These are phyloP conservation scores for Harpagoxenus sublaevis DNA, from an alignment of 2,888 invertebrate species.

Conservation along the genomic window DNA sequence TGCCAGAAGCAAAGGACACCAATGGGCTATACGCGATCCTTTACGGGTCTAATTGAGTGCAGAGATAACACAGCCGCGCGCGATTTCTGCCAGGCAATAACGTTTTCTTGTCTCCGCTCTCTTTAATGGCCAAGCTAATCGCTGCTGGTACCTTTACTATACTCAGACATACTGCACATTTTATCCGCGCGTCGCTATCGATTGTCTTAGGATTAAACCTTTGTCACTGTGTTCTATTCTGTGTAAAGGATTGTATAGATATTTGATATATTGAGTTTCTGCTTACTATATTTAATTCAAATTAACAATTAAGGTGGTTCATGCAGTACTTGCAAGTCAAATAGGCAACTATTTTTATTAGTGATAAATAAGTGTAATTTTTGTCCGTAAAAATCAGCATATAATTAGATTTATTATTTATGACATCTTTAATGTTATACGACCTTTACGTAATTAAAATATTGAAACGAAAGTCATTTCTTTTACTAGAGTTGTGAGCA, in stretches of 20 bases:
- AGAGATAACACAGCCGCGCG: conserved; percentile 81
- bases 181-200: conserved; percentile 31
- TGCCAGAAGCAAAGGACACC: conserved; percentile 72
- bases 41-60: conserved; percentile 85
- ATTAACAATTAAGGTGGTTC: background rate
- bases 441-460: no score
- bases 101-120: conserved; percentile 76
- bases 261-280: no score
- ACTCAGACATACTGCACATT: conserved; percentile 66
- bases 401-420: no score
- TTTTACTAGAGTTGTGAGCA: no score
- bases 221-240: conserved; percentile 23
- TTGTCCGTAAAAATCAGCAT: no score
- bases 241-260: background rate
- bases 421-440: no score
- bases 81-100: conserved; percentile 81
- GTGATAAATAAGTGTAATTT: no score
- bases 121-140: conserved; percentile 84
- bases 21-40: conserved; percentile 83
- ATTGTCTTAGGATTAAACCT: conserved; percentile 26
- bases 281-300: no score
- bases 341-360: no score
- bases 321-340: no score
- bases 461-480: no score
- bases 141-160: conserved; percentile 83